Percentiles rank a stretch among this genome's conserved stretches.
Conservation (phyloP, 2,113 vertebrate genomes). For the Strix uralensis region DNA sequence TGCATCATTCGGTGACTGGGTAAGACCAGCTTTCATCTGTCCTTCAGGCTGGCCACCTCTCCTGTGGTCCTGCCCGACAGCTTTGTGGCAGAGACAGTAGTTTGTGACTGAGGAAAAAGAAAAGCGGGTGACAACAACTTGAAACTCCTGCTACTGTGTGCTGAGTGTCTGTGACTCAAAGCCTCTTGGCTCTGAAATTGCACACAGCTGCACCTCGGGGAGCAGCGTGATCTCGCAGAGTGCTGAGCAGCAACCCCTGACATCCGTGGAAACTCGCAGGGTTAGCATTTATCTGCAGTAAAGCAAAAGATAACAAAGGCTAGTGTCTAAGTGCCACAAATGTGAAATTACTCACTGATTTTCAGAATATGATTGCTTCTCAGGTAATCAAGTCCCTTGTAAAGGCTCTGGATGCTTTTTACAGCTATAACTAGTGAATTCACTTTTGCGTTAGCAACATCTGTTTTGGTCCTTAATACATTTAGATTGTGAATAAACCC, state of each 20-base stretch:
- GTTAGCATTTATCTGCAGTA: not conserved
- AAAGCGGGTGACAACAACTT: not conserved
- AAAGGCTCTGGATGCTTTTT: not conserved
- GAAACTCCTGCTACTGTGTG: not conserved
- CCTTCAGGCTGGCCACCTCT: not conserved
- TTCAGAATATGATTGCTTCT: not conserved
- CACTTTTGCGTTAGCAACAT: not conserved
- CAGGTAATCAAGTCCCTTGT: not conserved
- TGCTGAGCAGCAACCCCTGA: not conserved
- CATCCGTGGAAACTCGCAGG: not conserved
- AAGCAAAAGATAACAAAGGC: not conserved
- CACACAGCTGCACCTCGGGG: not conserved
- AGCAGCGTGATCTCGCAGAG: not conserved
- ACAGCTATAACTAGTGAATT: not conserved
- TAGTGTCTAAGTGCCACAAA: accelerated
- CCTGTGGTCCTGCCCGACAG: not conserved
- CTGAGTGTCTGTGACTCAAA: not conserved
- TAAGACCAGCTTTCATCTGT: not conserved
- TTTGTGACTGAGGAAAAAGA: not conserved
- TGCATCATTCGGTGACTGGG: not conserved
- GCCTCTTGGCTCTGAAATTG: not conserved
- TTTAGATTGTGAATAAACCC: not conserved
- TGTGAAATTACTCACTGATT: not conserved
- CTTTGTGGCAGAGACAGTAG: not conserved
- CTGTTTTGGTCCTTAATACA: not conserved